phyloP scores from a whole-genome alignment of 2,797 vertebrate genomes.

The Lacerta bilineata region DNA sequence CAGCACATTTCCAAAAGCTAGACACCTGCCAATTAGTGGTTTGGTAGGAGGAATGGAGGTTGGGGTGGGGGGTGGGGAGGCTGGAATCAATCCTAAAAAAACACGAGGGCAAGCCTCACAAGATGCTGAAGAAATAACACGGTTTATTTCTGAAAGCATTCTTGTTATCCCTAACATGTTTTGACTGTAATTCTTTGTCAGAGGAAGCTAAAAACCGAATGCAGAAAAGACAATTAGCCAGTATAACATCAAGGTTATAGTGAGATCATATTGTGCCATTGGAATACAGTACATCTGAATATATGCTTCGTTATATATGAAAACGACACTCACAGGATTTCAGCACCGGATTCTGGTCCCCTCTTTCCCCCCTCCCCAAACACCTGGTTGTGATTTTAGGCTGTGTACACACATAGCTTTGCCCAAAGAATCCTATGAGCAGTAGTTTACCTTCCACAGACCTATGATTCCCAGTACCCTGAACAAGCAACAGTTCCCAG shows the following conservation, averaged over 20 bases:
- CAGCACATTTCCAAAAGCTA: background rate
- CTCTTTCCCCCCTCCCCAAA: background rate
- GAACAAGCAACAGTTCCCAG: too few relatives aligned
- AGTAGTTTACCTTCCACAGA: too few relatives aligned
- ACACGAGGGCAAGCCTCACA: background rate
- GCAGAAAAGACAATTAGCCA: background rate
- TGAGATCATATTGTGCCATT: background rate
- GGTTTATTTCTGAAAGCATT: background rate
- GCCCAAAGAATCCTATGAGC: too few relatives aligned
- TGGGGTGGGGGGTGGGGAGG: too few relatives aligned
- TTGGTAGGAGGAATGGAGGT: background rate
- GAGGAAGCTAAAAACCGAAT: background rate
- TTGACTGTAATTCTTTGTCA: background rate
- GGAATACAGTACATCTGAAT: background rate
- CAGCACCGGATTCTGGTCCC: background rate
- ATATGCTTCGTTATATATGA: background rate
- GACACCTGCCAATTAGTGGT: conserved; percentile 13
- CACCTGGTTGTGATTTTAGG: background rate
- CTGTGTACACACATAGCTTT: too few relatives aligned
- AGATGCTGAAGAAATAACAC: background rate
- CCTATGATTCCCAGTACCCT: too few relatives aligned
- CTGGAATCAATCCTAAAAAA: background rate
- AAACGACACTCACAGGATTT: background rate
- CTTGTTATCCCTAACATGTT: too few relatives aligned
- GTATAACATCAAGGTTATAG: background rate